Base-by-base conservation (phyloP, 2,113 vertebrate genomes). In the Enhydra lutris region DNA sequence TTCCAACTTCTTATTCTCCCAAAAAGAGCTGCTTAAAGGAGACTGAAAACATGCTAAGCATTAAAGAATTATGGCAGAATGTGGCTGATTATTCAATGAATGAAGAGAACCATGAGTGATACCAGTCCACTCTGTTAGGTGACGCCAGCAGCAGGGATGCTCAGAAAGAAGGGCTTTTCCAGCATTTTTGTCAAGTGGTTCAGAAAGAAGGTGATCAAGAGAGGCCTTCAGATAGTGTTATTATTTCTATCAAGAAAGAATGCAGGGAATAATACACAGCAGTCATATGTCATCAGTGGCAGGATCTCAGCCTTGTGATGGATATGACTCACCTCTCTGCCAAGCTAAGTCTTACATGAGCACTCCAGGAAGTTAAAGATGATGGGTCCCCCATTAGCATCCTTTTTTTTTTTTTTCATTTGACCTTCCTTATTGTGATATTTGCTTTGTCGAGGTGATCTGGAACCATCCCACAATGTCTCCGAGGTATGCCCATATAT, bases 281-380 rank as follows among this genome's bases (percentile, higher is more conserved):
- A 99, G 98, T 98, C 98, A 97, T 97, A 98, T 99, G 98, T 97
- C 98, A 98, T 98, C 98, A 95, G 97, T 99, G 99, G 98, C 97
- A 99, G 98, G 98, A 99, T 96, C 98, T 96, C 92, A 98, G 99
- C 98, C 98, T 99, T 92, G 97, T 98, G 95, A 98, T 99, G 98
- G 99, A 99, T 99, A 99, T 99, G 98, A 99, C 99, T 98, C 98
- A 98, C 97, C 98, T 99, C 98, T 97, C 98, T 7, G 98, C 97
- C 91, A 99, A 99, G 94, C 98, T 98, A 47, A 97, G 97, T 98
- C 98, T 99, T 96, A 98, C 98, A 96, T 97, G 73, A 65, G 98
- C 98, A 80, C 98, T 99, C 93, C 99, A 99, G 98, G 99, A 99
- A 98, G 98, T 99, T 98, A 99, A 99, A 98, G 98, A 98, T 57